A percentile compares a stretch with the other conserved stretches of the same genome.
These are phyloP conservation scores for Bombyx mandarina DNA, from an alignment of 1,140 invertebrate species.

Conservation along the genomic window DNA sequence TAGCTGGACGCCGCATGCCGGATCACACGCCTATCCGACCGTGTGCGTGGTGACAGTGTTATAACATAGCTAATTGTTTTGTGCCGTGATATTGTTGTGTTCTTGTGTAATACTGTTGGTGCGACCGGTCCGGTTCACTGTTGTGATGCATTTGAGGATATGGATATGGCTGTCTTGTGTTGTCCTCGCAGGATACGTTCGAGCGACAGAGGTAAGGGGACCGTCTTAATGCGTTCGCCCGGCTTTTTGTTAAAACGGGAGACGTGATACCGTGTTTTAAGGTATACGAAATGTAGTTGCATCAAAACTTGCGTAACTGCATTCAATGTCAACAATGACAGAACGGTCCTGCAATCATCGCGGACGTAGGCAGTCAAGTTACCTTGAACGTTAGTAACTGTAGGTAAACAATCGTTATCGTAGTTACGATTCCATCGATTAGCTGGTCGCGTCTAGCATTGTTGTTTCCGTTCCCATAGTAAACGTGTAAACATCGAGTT, in stretches of 20 bases:
- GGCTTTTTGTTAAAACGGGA: slow-evolving; percentile 40
- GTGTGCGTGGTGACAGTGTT: slow-evolving; percentile 61
- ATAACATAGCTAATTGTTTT: slow-evolving; percentile 61
- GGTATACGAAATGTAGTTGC: slow-evolving; percentile 18
- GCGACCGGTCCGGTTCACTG: slow-evolving; percentile 39
- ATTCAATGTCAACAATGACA: slow-evolving; percentile 63
- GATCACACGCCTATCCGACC: slow-evolving; percentile 43
- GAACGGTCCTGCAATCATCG: slow-evolving; percentile 20
- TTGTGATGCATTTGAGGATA: slow-evolving; percentile 71
- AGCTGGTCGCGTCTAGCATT: slow-evolving; percentile 30
- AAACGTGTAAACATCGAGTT: slow-evolving; percentile 27
- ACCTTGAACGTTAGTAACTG: slow-evolving; percentile 55
- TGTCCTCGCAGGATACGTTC: slow-evolving; percentile 70
- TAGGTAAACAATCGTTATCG: slow-evolving; percentile 64
- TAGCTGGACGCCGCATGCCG: slow-evolving; percentile 47
- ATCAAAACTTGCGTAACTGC: slow-evolving; percentile 52
- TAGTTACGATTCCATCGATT: slow-evolving; percentile 40
- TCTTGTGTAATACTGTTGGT: slow-evolving; percentile 49
- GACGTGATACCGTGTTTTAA: slow-evolving; percentile 27
- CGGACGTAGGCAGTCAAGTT: slow-evolving; percentile 20
- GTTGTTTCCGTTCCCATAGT: slow-evolving; percentile 21
- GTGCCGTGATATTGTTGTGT: slow-evolving; percentile 56
- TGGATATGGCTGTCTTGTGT: slow-evolving; percentile 71
- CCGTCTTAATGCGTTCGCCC: slow-evolving; percentile 56
- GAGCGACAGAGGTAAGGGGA: slow-evolving; percentile 70